phyloP scores from a whole-genome alignment of 2,797 vertebrate species.

The Geotrypetes seraphini region DNA sequence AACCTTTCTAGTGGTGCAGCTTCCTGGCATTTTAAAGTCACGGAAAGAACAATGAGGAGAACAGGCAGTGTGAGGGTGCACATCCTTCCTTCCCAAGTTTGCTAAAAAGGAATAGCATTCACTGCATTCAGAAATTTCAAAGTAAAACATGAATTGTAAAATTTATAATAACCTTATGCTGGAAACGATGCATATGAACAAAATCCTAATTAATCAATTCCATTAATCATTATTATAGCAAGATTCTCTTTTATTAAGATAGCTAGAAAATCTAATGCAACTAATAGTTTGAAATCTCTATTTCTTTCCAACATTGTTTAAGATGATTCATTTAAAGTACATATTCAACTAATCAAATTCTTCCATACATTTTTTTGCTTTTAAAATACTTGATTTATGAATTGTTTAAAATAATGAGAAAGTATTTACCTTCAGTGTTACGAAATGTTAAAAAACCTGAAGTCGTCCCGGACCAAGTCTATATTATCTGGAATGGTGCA shows the following conservation, averaged over 20 bases:
- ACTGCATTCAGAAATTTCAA: conserved; percentile 12
- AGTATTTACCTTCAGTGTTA: conserved; percentile 34
- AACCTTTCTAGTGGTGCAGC: conserved; percentile 67
- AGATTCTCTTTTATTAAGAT: not conserved
- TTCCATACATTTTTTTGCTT: not conserved
- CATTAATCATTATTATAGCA: not conserved
- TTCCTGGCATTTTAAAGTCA: conserved; percentile 55
- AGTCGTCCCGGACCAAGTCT: conserved; percentile 10
- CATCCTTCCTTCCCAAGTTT: conserved; percentile 48
- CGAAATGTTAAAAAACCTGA: not conserved
- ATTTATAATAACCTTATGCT: conserved; percentile 1
- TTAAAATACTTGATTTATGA: not conserved
- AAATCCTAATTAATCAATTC: not conserved
- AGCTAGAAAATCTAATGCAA: not conserved
- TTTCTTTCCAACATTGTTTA: not conserved
- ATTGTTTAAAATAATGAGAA: not conserved
- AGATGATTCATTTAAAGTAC: not conserved
- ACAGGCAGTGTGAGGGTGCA: conserved; percentile 55
- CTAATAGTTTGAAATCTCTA: not conserved
- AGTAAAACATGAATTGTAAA: not conserved
- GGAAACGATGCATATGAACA: not conserved
- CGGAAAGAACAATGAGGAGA: conserved; percentile 51
- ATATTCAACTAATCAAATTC: not conserved
- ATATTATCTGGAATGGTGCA: conserved; percentile 9
- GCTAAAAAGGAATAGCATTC: conserved; percentile 31